Evolutionary conservation across 2,113 vertebrate genomes (phyloP).

Genomic region (Phalacrocorax pelagicus): DNA sequence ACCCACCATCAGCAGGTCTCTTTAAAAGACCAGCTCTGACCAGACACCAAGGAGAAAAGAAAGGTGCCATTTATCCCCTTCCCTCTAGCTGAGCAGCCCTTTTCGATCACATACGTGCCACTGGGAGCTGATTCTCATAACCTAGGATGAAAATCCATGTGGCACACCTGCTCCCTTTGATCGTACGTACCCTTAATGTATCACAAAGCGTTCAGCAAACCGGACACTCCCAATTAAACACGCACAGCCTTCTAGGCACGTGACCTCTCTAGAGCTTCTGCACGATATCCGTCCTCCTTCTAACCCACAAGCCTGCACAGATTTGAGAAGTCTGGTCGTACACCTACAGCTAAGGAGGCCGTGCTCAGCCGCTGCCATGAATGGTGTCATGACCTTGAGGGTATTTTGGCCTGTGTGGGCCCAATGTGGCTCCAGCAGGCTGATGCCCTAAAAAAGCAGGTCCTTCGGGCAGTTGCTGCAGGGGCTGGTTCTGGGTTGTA

Average conservation of each 20-base stretch:
- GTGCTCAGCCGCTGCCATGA: accelerated
- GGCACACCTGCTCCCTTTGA: not conserved
- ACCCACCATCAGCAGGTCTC: not conserved
- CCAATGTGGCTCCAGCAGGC: not conserved
- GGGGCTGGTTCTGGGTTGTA: not conserved
- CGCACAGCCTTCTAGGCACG: not conserved
- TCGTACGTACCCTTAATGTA: not conserved
- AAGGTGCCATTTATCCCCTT: not conserved
- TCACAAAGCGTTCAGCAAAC: not conserved
- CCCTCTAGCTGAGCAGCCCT: not conserved
- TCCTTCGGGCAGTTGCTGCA: not conserved
- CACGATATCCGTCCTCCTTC: not conserved
- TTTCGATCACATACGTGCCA: not conserved
- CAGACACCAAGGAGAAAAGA: not conserved
- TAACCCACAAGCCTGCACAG: accelerated
- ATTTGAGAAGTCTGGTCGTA: not conserved
- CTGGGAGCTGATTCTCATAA: not conserved
- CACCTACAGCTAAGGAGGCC: not conserved
- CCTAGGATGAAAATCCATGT: not conserved
- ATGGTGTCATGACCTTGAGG: not conserved
- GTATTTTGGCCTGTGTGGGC: not conserved
- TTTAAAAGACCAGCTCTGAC: slow-evolving; percentile 23
- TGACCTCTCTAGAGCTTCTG: not conserved
- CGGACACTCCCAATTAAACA: not conserved
- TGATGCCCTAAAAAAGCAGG: not conserved